Conservation (phyloP, 2,797 vertebrate genomes). For the Tapirus indicus region DNA sequence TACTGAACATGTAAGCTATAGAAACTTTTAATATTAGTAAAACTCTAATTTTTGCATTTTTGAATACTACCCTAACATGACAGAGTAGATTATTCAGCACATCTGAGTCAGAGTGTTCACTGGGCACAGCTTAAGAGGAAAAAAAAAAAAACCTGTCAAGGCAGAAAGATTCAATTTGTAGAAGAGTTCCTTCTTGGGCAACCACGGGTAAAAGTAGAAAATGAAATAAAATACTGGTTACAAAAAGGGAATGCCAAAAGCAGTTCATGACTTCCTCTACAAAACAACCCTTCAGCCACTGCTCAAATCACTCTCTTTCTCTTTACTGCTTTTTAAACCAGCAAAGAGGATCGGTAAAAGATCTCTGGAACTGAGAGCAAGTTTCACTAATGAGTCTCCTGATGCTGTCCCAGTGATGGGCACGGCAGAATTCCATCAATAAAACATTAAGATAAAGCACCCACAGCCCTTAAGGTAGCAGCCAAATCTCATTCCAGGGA, state of each 20-base stretch:
- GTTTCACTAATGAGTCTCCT: constrained; percentile 80
- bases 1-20: neutral
- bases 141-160: neutral
- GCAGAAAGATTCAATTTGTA: constrained; percentile 27
- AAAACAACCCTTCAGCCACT: constrained; percentile 64
- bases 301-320: neutral
- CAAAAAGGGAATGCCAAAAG: neutral
- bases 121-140: neutral
- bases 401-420: constrained; percentile 69
- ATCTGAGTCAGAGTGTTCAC: neutral
- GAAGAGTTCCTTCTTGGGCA: neutral
- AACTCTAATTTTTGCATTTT: neutral
- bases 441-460: constrained; percentile 78
- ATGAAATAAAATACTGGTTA: constrained; percentile 33
- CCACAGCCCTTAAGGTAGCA: constrained; percentile 61
- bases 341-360: constrained; percentile 44
- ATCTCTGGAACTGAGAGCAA: constrained; percentile 56
- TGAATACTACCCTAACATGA: neutral
- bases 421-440: constrained; percentile 70
- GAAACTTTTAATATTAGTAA: neutral
- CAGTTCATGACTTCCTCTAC: neutral
- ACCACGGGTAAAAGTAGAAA: constrained; percentile 42
- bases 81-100: neutral
- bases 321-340: constrained; percentile 56
- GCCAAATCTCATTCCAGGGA: constrained; percentile 64